Conservation (phyloP, 2,797 vertebrate genomes). For the Gallinago solitaria region DNA sequence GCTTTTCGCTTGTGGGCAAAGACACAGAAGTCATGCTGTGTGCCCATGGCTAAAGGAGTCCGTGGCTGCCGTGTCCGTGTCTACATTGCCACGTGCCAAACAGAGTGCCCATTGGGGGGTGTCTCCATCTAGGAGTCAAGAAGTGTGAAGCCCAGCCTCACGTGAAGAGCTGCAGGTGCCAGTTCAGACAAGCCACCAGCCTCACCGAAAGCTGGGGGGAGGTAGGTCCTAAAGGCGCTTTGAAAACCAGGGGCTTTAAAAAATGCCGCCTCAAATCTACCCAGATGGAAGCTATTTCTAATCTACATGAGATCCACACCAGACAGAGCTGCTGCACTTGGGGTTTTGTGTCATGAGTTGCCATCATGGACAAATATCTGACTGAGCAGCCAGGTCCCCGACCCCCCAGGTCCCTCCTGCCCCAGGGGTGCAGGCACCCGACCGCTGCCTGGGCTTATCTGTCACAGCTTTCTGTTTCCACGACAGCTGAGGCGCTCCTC, state of each 20-base stretch:
- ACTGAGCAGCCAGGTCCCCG: background rate
- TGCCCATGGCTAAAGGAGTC: too few species aligned
- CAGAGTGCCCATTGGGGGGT: background rate
- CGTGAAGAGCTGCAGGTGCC: background rate
- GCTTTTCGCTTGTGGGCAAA: background rate
- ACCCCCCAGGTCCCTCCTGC: background rate
- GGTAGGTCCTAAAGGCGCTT: background rate
- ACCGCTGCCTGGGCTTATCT: conserved; percentile 20
- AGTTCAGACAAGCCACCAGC: background rate
- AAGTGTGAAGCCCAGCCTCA: background rate
- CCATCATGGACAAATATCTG: background rate
- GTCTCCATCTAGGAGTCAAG: background rate
- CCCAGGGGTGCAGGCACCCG: conserved; percentile 4
- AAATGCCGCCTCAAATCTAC: background rate
- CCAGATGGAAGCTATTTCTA: background rate
- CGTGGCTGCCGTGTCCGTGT: accelerated
- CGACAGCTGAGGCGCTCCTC: background rate
- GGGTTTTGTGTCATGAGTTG: background rate
- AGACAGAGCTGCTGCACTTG: background rate
- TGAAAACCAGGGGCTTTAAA: background rate
- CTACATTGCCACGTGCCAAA: background rate
- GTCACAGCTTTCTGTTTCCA: conserved; percentile 23
- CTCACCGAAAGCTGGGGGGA: background rate
- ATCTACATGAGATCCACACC: background rate
- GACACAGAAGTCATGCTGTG: accelerated